Conservation (phyloP, 2,888 invertebrate genomes). For the Monopis laevigella region DNA sequence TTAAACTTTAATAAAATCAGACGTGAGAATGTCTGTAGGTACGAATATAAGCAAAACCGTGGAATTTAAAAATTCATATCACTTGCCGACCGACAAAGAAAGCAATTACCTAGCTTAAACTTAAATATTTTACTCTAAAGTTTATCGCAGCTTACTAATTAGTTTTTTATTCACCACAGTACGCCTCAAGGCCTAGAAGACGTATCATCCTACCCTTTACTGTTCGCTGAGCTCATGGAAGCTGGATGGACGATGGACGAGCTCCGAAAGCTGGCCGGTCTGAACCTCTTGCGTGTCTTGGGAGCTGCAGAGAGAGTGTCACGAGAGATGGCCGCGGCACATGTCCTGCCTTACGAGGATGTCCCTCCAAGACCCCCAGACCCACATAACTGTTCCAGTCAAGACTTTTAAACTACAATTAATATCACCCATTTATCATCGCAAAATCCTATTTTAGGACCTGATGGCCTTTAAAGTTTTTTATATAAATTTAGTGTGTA, state of each 20-base stretch:
- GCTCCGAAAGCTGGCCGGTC: slow-evolving; percentile 78
- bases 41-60: too few relatives aligned
- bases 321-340: slow-evolving; percentile 74
- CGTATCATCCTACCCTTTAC: slow-evolving; percentile 79
- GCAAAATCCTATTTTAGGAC: too few relatives aligned
- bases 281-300: slow-evolving; percentile 78
- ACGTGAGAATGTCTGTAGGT: too few relatives aligned
- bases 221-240: slow-evolving; percentile 80
- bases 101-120: too few relatives aligned
- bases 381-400: slow-evolving; percentile 72
- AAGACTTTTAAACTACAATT: slow-evolving; percentile 51
- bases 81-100: too few relatives aligned
- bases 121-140: too few relatives aligned
- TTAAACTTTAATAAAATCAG: too few relatives aligned
- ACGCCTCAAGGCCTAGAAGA: slow-evolving; percentile 85
- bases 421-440: too few relatives aligned
- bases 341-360: slow-evolving; percentile 79
- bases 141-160: too few relatives aligned
- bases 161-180: slow-evolving; percentile 60
- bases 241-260: slow-evolving; percentile 85
- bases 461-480: too few relatives aligned
- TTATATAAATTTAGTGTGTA: too few relatives aligned
- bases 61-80: too few relatives aligned
- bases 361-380: slow-evolving; percentile 68
- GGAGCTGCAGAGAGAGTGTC: slow-evolving; percentile 77